Evolutionary conservation across 2,113 vertebrate species (phyloP).

Genomic region (Ginglymostoma cirratum): DNA sequence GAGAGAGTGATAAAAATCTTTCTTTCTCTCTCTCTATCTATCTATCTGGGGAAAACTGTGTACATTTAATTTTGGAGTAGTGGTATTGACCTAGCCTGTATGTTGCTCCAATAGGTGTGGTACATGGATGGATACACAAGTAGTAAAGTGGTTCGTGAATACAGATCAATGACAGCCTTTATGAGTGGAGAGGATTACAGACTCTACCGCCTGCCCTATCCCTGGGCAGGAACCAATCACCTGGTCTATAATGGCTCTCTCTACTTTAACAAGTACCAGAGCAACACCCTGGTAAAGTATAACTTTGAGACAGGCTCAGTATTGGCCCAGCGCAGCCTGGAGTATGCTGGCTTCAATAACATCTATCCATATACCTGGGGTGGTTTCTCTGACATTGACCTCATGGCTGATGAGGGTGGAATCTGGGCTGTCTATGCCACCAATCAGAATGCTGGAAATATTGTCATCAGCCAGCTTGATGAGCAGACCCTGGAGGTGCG

Average conservation of each 20-base stretch:
- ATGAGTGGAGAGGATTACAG: conserved; percentile 81
- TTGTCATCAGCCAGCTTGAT: conserved; percentile 88
- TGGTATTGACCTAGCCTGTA: neutral
- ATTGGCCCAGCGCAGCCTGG: conserved; percentile 80
- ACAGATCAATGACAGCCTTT: conserved; percentile 85
- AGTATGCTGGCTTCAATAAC: conserved; percentile 94
- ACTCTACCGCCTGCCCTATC: conserved; percentile 94
- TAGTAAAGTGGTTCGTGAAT: conserved; percentile 96
- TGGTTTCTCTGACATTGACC: conserved; percentile 90
- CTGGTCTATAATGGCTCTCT: conserved; percentile 95
- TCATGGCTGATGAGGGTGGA: conserved; percentile 96
- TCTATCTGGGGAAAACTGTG: neutral
- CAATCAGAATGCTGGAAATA: conserved; percentile 95
- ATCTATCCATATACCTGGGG: conserved; percentile 97
- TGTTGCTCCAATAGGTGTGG: conserved; percentile 73
- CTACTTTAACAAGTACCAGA: conserved; percentile 98
- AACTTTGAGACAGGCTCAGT: conserved; percentile 83
- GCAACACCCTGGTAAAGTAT: conserved; percentile 96
- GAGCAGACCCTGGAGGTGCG: conserved; percentile 82
- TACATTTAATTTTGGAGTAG: neutral
- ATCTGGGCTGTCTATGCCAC: conserved; percentile 95
- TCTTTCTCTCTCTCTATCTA: neutral
- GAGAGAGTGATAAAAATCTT: no score
- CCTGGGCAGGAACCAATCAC: conserved; percentile 97
- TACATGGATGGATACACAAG: conserved; percentile 97